Evolutionary conservation across 1,140 invertebrate genomes (phyloP).

Genomic region (Oncopodura yosiiana): DNA sequence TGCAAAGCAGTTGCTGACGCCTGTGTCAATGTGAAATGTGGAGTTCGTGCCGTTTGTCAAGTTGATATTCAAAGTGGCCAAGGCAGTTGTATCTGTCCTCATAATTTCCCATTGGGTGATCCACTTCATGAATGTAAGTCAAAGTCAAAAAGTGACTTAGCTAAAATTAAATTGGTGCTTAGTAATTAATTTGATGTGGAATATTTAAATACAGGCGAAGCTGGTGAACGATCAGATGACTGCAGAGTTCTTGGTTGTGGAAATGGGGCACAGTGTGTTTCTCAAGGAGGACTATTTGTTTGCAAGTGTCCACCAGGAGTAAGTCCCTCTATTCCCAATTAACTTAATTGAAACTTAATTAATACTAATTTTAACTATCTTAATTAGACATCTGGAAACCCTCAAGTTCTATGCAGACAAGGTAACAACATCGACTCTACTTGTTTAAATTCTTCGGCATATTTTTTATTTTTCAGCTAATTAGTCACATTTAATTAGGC

Average conservation of each 20-base stretch:
- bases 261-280: slow-evolving; percentile 66
- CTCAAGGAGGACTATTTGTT: slow-evolving; percentile 64
- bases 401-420: slow-evolving; percentile 61
- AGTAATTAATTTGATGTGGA: background rate
- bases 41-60: slow-evolving; percentile 68
- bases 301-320: slow-evolving; percentile 68
- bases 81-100: slow-evolving; percentile 70
- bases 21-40: slow-evolving; percentile 63
- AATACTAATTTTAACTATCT: no score
- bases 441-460: no score
- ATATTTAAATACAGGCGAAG: slow-evolving; percentile 12
- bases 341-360: no score
- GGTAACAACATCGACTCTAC: no score
- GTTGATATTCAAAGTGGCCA: slow-evolving; percentile 49
- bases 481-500: no score
- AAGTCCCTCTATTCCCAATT: no score
- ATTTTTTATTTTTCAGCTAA: no score
- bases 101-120: slow-evolving; percentile 68
- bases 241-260: slow-evolving; percentile 73
- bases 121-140: slow-evolving; percentile 70
- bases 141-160: no score
- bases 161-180: background rate
- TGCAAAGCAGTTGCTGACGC: slow-evolving; percentile 54
- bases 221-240: slow-evolving; percentile 46
- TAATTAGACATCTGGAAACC: slow-evolving; percentile 60